These are phyloP conservation scores for Alauda arvensis DNA, from an alignment of 2,797 vertebrate genomes.

Conservation along the genomic window DNA sequence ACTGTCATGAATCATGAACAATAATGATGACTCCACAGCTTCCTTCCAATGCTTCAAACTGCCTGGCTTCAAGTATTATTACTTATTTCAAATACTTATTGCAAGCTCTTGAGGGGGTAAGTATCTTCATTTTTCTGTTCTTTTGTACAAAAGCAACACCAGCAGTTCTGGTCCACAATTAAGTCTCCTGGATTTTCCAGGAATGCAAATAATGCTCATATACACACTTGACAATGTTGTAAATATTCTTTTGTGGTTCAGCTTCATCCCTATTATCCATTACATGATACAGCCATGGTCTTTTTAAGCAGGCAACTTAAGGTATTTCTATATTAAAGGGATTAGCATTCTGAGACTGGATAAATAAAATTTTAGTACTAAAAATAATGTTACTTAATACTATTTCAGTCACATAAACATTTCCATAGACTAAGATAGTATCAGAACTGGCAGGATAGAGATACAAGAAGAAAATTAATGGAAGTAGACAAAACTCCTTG, in stretches of 20 bases:
- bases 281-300: not conserved
- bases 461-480: constrained; percentile 30
- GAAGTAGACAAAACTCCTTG: constrained; percentile 23
- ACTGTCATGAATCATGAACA: not conserved
- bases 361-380: not conserved
- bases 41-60: not conserved
- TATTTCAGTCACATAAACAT: constrained; percentile 7
- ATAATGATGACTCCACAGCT: not conserved
- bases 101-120: not conserved
- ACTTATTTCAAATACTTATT: not conserved
- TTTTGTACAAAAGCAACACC: not conserved
- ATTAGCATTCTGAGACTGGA: not conserved
- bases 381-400: not conserved
- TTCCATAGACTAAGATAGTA: constrained; percentile 8
- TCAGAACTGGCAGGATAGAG: constrained; percentile 18
- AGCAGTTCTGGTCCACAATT: not conserved
- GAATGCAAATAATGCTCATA: not conserved
- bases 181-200: not conserved
- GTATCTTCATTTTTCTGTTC: not conserved
- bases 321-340: not conserved
- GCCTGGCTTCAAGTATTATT: not conserved
- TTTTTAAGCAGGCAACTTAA: not conserved
- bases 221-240: not conserved
- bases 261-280: not conserved
- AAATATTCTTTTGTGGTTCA: not conserved